Evolutionary conservation across 2,113 vertebrate genomes (phyloP), one percentile per base, ranked within the genome.

Genomic region (Petroica traversi): DNA sequence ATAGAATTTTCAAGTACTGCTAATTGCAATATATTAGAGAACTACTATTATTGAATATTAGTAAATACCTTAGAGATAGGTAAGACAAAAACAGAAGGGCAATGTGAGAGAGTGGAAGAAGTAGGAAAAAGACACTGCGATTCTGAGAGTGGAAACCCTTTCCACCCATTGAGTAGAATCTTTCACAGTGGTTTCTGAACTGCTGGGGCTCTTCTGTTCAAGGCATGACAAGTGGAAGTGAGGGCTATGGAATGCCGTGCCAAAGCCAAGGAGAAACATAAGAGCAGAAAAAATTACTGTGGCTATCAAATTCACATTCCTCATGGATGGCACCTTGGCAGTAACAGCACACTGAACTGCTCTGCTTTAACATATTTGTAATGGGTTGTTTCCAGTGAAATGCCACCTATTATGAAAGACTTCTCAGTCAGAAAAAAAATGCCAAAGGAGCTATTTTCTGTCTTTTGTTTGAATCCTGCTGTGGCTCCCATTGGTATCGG

Each of bases 401-500:
- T 80, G n/a, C 63, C 54, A 61, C 33, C 8, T 43, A 20, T 63
- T 67, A 34, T 22, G 45, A 78, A 84, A 63, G 34, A 59, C 31
- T 36, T 20, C 20, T 75, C 15, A 54, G 62, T 23, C 85, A 73
- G 49, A 79, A 52, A 92, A 52, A 92, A 88, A 73, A 73, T 3
- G 17, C 52, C 55, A 84, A 71, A 87, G 0, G 3, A 84, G 52
- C 25, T 89, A 34, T n/a, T 93, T 91, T 81, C 67, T 93, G 54
- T 29, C 79, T 77, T 94, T 88, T 90, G 71, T 96, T 93, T 59
- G 31, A 84, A 63, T 71, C 61, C 76, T 59, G 28, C 68, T 38
- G 34, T 45, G 74, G n/a, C 25, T 96, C 59, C 63, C 31, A 10
- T 38, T 90, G 43, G 31, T 88, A 73, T 59, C 78, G 76, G 58